Percentiles rank a stretch among this genome's conserved stretches.
These are phyloP conservation scores for Cosmia trapezina DNA, from an alignment of 2,888 invertebrate genomes.

Conservation along the genomic window DNA sequence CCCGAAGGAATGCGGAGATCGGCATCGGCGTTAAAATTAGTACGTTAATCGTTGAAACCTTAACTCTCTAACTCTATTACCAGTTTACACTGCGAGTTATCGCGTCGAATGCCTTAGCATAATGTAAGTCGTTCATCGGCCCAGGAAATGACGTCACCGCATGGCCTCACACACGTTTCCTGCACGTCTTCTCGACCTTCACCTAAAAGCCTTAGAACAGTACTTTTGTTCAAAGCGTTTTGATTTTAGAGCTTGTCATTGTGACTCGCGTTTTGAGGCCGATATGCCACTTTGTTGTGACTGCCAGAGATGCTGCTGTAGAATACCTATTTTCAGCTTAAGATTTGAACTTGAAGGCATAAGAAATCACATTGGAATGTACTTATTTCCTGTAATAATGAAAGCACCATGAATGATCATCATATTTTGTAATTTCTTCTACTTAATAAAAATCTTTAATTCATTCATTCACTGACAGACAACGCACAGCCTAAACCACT, in stretches of 20 bases:
- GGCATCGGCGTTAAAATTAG: constrained; percentile 70
- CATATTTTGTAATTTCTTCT: too few relatives aligned
- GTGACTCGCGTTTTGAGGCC: constrained; percentile 20
- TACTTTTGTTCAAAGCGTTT: constrained; percentile 48
- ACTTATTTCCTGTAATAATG: too few relatives aligned
- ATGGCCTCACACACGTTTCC: constrained; percentile 79
- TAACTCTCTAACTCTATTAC: constrained; percentile 71
- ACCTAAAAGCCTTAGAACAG: constrained; percentile 78
- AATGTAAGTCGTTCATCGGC: constrained; percentile 78
- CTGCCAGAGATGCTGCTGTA: not conserved
- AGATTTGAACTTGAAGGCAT: not conserved
- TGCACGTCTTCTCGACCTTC: constrained; percentile 84
- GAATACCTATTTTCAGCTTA: not conserved
- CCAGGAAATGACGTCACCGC: constrained; percentile 85
- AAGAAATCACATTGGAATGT: not conserved
- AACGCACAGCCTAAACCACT: too few relatives aligned
- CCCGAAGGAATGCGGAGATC: constrained; percentile 64
- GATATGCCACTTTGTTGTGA: constrained; percentile 18
- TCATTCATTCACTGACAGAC: too few relatives aligned
- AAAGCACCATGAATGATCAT: not conserved
- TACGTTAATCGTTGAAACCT: constrained; percentile 72
- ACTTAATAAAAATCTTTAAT: too few relatives aligned
- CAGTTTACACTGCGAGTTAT: constrained; percentile 79
- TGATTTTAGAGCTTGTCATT: constrained; percentile 50
- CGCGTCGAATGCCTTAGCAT: constrained; percentile 75